Conservation (phyloP, 2,797 vertebrate species). For the Pteronotus mesoamericanus region DNA sequence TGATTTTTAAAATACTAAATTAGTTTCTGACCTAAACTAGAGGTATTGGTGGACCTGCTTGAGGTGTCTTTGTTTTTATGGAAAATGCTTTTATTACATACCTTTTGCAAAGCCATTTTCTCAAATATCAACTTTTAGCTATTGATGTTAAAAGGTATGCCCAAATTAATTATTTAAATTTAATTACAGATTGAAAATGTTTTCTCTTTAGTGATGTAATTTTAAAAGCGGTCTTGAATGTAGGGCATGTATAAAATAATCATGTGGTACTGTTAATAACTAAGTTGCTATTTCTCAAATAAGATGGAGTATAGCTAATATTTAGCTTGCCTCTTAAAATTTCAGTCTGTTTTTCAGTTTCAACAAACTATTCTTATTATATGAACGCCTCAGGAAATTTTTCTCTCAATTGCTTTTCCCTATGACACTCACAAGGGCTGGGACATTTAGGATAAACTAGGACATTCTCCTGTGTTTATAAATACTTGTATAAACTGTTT, state of each 20-base stretch:
- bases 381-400: neutral
- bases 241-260: neutral
- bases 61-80: neutral
- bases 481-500: neutral
- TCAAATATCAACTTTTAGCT: neutral
- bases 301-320: neutral
- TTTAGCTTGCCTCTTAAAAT: slow-evolving; percentile 1
- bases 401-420: neutral
- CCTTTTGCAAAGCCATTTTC: neutral
- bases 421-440: neutral
- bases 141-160: neutral
- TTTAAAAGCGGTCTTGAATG: slow-evolving; percentile 2
- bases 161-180: neutral
- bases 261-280: neutral
- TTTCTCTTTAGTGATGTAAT: neutral
- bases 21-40: neutral
- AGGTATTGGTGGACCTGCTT: neutral
- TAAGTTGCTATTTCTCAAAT: neutral
- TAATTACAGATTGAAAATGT: neutral
- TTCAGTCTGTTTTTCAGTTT: neutral
- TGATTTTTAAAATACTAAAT: neutral
- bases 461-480: neutral
- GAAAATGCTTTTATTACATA: neutral
- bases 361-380: neutral
- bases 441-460: neutral